Percentiles rank a stretch among this genome's conserved stretches.
These are phyloP conservation scores for Nerophis lumbriciformis DNA, from an alignment of 2,113 vertebrate genomes.

Conservation along the genomic window DNA sequence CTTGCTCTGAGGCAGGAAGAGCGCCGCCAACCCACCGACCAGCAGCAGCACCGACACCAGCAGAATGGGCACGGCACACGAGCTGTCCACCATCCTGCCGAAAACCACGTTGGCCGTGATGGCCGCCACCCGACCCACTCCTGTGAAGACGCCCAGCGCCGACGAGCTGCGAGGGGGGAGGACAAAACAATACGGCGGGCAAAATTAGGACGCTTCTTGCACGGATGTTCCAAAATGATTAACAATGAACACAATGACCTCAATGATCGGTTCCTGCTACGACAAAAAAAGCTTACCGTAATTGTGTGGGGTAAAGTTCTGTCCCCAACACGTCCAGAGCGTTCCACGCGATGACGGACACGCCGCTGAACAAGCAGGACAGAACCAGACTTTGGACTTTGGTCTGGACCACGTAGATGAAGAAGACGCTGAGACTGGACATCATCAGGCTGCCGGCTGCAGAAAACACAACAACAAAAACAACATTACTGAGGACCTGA, in stretches of 20 bases:
- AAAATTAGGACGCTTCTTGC: too few species aligned
- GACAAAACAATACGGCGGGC: not conserved
- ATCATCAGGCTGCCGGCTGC: constrained; percentile 66
- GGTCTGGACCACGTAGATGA: constrained; percentile 69
- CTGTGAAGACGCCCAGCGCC: constrained; percentile 72
- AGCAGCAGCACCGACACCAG: constrained; percentile 67
- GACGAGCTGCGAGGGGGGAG: constrained; percentile 57
- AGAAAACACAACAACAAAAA: not conserved
- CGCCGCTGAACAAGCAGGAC: constrained; percentile 71
- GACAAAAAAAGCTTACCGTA: constrained; percentile 48
- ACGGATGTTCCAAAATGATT: too few species aligned
- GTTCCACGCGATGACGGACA: constrained; percentile 74
- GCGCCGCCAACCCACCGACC: constrained; percentile 53
- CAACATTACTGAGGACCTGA: not conserved
- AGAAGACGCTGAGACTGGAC: constrained; percentile 68
- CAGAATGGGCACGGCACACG: constrained; percentile 67
- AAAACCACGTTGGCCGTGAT: constrained; percentile 70
- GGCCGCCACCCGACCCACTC: constrained; percentile 65
- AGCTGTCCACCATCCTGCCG: constrained; percentile 65
- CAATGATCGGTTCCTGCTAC: too few species aligned
- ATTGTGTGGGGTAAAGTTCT: constrained; percentile 72
- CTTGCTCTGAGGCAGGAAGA: constrained; percentile 62
- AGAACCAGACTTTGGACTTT: constrained; percentile 66
- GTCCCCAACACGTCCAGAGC: constrained; percentile 70
- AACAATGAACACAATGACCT: too few species aligned